Conservation (phyloP, 1,140 invertebrate genomes). For the Aphelenchoides besseyi region DNA sequence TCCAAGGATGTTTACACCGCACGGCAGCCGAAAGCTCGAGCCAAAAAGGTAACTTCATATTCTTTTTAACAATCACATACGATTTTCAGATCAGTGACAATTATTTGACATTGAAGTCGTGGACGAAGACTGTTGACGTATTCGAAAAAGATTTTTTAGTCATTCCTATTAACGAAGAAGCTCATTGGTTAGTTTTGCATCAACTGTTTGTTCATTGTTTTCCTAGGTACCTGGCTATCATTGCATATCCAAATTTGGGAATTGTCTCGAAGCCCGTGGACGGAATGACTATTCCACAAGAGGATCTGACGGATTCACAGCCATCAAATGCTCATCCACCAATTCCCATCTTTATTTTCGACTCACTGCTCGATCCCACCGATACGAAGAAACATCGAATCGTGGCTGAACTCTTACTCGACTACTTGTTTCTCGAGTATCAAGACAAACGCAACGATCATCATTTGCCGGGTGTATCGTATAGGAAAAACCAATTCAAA, state of each 20-base stretch:
- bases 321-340: neutral
- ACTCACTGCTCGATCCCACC: constrained; percentile 43
- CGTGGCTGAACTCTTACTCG: constrained; percentile 73
- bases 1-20: constrained; percentile 58
- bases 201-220: constrained; percentile 8
- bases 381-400: constrained; percentile 32
- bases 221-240: constrained; percentile 78
- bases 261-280: constrained; percentile 24
- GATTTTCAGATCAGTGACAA: constrained; percentile 50
- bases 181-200: constrained; percentile 74
- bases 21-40: neutral
- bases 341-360: constrained; percentile 29
- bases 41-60: neutral
- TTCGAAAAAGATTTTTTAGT: constrained; percentile 95
- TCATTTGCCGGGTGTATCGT: constrained; percentile 25
- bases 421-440: constrained; percentile 62
- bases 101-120: constrained; percentile 72
- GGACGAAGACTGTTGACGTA: constrained; percentile 92
- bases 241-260: constrained; percentile 79
- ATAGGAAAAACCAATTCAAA: constrained; percentile 12
- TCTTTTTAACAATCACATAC: constrained; percentile 7
- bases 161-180: constrained; percentile 92
- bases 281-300: neutral
- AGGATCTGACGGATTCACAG: neutral
- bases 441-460: constrained; percentile 30